A percentile compares a stretch with the other conserved stretches of the same genome.
Evolutionary conservation across 2,113 vertebrate genomes (phyloP).

Genomic region (Clupea harengus): DNA sequence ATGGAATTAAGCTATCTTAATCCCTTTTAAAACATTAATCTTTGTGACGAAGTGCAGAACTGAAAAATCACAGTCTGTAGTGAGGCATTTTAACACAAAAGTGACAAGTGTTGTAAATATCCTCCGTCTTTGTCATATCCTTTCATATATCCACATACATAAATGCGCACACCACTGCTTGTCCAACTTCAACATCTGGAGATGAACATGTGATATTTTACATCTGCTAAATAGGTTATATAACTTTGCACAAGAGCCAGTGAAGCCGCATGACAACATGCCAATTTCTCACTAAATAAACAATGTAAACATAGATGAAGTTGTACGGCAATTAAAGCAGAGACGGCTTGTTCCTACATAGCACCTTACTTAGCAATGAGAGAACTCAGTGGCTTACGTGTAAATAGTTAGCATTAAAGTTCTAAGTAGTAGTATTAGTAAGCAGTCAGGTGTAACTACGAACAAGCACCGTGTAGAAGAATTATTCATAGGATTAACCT

Average conservation of each 20-base stretch:
- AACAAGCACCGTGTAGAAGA: background rate
- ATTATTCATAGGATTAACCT: background rate
- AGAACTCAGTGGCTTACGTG: background rate
- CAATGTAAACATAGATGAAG: background rate
- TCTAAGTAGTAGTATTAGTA: background rate
- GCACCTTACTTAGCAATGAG: too few relatives aligned
- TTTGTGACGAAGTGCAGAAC: background rate
- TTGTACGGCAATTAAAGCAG: too few relatives aligned
- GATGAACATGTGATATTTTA: slow-evolving; percentile 2
- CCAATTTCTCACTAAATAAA: background rate
- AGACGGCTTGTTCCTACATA: too few relatives aligned
- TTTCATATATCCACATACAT: background rate
- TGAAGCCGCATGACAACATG: background rate
- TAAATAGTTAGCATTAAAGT: background rate
- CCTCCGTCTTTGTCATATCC: background rate
- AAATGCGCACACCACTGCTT: background rate
- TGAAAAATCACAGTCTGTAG: background rate
- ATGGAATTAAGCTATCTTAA: background rate
- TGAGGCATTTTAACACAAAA: background rate
- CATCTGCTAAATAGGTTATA: background rate
- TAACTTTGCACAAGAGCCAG: background rate
- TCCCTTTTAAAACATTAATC: slow-evolving; percentile 3
- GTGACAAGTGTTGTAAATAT: background rate
- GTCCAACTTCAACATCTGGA: slow-evolving; percentile 3
- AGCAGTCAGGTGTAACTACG: background rate